Percentiles rank a stretch among this genome's conserved stretches.
phyloP scores from a whole-genome alignment of 2,113 vertebrate species.

The Hippocampus zosterae region DNA sequence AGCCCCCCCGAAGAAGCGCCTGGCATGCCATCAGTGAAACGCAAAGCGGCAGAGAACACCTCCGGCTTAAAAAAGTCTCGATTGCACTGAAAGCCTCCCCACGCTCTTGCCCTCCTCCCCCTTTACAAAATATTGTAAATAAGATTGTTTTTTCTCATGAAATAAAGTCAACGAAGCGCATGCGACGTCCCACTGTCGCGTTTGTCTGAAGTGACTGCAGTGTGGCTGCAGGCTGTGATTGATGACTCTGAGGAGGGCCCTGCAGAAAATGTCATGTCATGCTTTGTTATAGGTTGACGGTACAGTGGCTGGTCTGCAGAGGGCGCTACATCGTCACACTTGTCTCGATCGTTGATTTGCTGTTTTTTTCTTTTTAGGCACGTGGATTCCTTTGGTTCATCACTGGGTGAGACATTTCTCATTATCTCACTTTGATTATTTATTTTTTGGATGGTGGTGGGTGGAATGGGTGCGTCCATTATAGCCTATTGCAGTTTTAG shows the following conservation, averaged over 20 bases:
- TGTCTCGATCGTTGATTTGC: background rate
- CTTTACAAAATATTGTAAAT: slow-evolving; percentile 34
- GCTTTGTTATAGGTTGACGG: slow-evolving; percentile 44
- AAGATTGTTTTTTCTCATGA: slow-evolving; percentile 11
- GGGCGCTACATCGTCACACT: slow-evolving; percentile 13
- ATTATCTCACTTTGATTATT: slow-evolving; percentile 1
- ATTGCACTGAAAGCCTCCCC: slow-evolving; percentile 61
- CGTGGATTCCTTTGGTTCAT: background rate
- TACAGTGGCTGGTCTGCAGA: slow-evolving; percentile 5
- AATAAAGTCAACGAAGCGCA: slow-evolving; percentile 37
- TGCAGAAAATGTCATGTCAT: slow-evolving; percentile 53
- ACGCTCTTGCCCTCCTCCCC: background rate
- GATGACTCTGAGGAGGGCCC: slow-evolving; percentile 21
- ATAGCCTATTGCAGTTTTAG: background rate
- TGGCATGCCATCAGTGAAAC: slow-evolving; percentile 77
- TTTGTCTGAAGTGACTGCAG: slow-evolving; percentile 15
- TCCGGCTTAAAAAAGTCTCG: slow-evolving; percentile 76
- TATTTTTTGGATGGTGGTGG: background rate
- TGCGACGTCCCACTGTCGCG: slow-evolving; percentile 5
- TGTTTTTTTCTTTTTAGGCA: background rate
- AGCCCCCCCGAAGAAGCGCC: slow-evolving; percentile 52
- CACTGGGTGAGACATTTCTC: background rate
- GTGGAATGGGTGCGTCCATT: background rate
- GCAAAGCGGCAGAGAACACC: slow-evolving; percentile 75
- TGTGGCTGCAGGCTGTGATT: slow-evolving; percentile 25